A percentile compares a stretch with the other conserved stretches of the same genome.
Evolutionary conservation across 1,140 invertebrate genomes (phyloP).

Genomic region (Bilobella aurantiaca): DNA sequence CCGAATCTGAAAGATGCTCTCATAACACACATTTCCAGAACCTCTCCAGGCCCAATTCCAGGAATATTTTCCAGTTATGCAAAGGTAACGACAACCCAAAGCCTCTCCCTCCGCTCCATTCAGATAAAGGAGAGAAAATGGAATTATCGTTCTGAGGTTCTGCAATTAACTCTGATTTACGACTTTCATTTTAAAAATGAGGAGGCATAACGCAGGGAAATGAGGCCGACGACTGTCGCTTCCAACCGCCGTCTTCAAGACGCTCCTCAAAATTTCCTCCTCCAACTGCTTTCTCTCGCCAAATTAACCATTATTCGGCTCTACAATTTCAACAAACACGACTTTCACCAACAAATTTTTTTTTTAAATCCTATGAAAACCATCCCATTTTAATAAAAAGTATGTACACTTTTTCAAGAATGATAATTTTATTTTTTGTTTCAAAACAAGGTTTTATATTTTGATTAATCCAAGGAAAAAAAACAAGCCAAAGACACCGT

Average conservation of each 20-base stretch:
- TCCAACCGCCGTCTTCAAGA: no score
- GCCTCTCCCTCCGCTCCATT: background rate
- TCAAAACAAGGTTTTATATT: no score
- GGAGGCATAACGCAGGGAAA: conserved; percentile 15
- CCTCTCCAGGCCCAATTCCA: no score
- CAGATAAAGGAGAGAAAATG: conserved; percentile 13
- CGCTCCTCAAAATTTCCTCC: no score
- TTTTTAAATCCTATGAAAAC: no score
- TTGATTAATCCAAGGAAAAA: background rate
- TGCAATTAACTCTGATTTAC: conserved; percentile 32
- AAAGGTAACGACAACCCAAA: background rate
- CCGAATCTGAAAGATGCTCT: background rate
- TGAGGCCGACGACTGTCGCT: background rate
- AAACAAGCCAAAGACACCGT: background rate
- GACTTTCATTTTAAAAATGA: conserved; percentile 30
- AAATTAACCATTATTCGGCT: no score
- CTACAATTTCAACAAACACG: no score
- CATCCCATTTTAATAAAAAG: no score
- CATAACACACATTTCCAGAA: conserved; percentile 4
- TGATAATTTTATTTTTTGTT: no score
- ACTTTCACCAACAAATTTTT: no score
- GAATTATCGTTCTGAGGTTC: conserved; percentile 6
- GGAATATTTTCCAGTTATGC: background rate
- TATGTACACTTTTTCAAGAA: no score
- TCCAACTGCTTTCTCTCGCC: no score